Conservation (phyloP, 2,797 vertebrate genomes). For the Myotis myotis region DNA sequence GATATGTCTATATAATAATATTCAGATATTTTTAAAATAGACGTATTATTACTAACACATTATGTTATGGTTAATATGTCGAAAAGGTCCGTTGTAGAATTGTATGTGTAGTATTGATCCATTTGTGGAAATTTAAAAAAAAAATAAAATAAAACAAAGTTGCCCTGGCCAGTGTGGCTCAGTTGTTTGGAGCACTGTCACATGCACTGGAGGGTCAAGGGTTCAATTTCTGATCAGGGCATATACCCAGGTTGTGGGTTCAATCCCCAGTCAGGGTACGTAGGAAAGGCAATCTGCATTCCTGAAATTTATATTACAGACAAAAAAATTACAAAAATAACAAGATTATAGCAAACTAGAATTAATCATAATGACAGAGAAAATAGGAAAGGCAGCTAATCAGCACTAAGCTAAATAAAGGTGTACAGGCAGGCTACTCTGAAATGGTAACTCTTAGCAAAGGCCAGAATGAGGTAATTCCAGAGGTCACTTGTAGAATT, state of each 20-base stretch:
- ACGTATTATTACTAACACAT: neutral
- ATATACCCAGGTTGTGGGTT: no score
- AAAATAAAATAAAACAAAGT: neutral
- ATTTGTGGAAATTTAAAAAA: neutral
- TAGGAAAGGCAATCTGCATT: neutral
- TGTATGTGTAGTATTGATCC: neutral
- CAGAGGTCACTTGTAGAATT: neutral
- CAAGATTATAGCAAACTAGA: neutral
- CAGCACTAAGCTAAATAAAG: neutral
- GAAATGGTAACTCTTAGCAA: neutral
- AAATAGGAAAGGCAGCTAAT: neutral
- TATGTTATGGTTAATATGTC: neutral
- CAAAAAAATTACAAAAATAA: neutral
- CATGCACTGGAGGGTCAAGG: no score
- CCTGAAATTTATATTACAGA: neutral
- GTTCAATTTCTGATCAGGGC: no score
- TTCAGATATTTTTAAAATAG: neutral
- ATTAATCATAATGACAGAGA: neutral
- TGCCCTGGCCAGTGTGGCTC: no score
- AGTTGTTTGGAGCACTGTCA: no score
- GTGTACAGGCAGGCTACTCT: neutral
- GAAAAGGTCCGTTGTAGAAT: neutral
- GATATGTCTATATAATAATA: neutral
- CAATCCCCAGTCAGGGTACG: no score
- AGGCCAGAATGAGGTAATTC: neutral